Evolutionary conservation across 2,888 invertebrate species (phyloP).

Genomic region (Habroteleia sp.): DNA sequence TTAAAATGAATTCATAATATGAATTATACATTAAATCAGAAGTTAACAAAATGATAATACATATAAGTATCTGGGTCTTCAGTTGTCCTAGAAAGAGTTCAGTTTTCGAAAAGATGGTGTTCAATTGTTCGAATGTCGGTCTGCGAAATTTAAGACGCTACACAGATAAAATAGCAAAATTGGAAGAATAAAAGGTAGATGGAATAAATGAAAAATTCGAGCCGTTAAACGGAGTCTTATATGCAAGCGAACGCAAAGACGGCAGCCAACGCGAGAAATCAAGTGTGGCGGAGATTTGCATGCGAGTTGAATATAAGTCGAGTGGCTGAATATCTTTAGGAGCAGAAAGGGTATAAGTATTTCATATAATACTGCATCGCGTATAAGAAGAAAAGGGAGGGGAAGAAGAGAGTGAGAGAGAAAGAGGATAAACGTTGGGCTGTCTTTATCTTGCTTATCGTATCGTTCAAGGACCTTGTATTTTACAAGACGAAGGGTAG

Average conservation of each 20-base stretch:
- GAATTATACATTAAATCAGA: no score
- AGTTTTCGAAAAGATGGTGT: constrained; percentile 19
- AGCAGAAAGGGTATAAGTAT: constrained; percentile 74
- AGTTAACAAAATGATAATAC: no score
- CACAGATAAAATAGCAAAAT: constrained; percentile 50
- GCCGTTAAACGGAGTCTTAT: constrained; percentile 58
- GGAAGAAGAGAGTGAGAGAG: constrained; percentile 32
- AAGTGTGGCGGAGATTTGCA: constrained; percentile 79
- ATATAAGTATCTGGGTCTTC: constrained; percentile 2
- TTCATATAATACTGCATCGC: constrained; percentile 73
- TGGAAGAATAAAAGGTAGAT: constrained; percentile 40
- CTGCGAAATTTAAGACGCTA: constrained; percentile 35
- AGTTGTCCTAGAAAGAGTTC: constrained; percentile 8
- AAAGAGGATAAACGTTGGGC: constrained; percentile 53
- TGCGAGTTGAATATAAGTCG: constrained; percentile 78
- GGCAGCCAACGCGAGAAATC: constrained; percentile 73
- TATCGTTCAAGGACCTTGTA: constrained; percentile 60
- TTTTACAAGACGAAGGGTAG: constrained; percentile 62
- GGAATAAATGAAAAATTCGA: constrained; percentile 53
- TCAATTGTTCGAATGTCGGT: constrained; percentile 38
- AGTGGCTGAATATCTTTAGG: constrained; percentile 73
- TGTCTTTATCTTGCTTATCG: constrained; percentile 57
- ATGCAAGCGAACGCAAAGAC: constrained; percentile 57
- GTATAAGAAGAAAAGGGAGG: constrained; percentile 64
- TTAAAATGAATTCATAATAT: no score